Evolutionary conservation across 2,888 invertebrate genomes (phyloP).

Genomic region (Oxystoma pomonae): DNA sequence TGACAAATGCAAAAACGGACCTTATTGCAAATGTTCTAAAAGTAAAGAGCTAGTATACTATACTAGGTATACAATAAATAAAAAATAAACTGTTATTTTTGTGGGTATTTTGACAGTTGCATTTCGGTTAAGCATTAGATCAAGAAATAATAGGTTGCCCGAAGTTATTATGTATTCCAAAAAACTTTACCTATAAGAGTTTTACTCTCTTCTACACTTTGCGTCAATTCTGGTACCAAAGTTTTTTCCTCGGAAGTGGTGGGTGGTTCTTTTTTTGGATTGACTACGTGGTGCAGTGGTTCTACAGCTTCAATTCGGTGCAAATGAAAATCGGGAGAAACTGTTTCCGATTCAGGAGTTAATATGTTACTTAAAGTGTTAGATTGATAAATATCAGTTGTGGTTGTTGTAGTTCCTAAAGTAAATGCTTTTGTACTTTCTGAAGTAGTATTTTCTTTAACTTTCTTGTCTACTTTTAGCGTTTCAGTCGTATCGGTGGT

Average conservation of each 20-base stretch:
- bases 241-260: conserved; percentile 19
- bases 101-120: too few species aligned
- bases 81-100: too few species aligned
- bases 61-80: too few species aligned
- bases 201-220: not conserved
- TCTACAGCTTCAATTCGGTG: conserved; percentile 33
- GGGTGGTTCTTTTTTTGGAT: conserved; percentile 24
- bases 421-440: conserved; percentile 16
- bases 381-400: conserved; percentile 25
- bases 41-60: too few species aligned
- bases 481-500: conserved; percentile 13
- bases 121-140: too few species aligned
- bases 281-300: conserved; percentile 31
- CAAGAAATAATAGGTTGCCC: too few species aligned
- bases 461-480: conserved; percentile 21
- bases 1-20: too few species aligned
- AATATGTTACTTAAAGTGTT: conserved; percentile 30
- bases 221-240: conserved; percentile 19
- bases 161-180: too few species aligned
- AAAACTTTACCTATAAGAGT: not conserved
- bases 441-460: conserved; percentile 33
- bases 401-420: conserved; percentile 24
- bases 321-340: conserved; percentile 24
- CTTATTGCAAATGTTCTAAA: too few species aligned
- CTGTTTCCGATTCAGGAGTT: conserved; percentile 31